Conservation (phyloP, 2,888 invertebrate species). For the Cybosia mesomella region DNA sequence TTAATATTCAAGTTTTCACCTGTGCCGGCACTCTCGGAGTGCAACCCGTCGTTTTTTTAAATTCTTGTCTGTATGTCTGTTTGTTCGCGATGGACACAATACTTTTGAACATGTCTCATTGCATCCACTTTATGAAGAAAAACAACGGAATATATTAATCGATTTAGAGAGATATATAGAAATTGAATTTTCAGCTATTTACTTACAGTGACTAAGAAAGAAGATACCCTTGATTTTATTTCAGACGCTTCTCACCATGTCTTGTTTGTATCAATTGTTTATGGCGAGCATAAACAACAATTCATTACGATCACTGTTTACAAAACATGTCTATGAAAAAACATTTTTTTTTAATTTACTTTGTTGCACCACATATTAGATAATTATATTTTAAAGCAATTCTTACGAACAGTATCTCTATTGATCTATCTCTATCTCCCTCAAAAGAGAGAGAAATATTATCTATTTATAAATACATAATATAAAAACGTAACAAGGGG, state of each 20-base stretch:
- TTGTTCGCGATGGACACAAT: no score
- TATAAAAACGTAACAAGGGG: no score
- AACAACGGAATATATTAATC: no score
- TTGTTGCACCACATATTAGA: conserved; percentile 2
- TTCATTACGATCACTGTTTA: conserved; percentile 17
- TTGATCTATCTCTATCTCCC: not conserved
- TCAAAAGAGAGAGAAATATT: no score
- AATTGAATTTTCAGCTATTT: not conserved
- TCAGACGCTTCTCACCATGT: not conserved
- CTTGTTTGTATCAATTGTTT: conserved; percentile 16
- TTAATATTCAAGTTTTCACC: no score
- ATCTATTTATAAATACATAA: no score
- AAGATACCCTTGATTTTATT: conserved; percentile 14
- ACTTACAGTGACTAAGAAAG: not conserved
- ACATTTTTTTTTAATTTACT: conserved; percentile 8
- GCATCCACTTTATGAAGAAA: no score
- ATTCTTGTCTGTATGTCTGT: no score
- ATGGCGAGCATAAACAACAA: conserved; percentile 12
- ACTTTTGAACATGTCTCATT: no score
- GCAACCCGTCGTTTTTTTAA: no score
- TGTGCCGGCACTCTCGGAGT: no score
- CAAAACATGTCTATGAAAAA: conserved; percentile 17
- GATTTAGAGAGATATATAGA: no score
- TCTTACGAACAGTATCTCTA: not conserved
- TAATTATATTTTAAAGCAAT: conserved; percentile 4